phyloP scores from a whole-genome alignment of 1,140 invertebrate species.

The Portunus trituberculatus region DNA sequence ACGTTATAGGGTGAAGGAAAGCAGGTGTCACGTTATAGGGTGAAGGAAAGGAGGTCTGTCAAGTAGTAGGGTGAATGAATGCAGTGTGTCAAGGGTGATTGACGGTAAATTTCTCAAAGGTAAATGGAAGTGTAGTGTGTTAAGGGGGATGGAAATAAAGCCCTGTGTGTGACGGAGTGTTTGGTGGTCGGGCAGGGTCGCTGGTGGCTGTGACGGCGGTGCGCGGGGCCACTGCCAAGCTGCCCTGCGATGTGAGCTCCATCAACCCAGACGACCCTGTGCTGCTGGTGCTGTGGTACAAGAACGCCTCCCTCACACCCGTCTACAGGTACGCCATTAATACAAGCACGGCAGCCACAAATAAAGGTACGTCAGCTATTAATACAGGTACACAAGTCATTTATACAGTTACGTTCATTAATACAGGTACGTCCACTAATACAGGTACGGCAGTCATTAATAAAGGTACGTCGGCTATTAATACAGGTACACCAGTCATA shows the following conservation, averaged over 20 bases:
- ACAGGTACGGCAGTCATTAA: too few species aligned
- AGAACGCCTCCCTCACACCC: constrained; percentile 73
- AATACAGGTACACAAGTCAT: too few species aligned
- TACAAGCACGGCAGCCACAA: too few species aligned
- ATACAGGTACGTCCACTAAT: too few species aligned
- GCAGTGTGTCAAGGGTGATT: neutral
- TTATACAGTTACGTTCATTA: too few species aligned
- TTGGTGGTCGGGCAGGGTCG: constrained; percentile 45
- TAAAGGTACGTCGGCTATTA: too few species aligned
- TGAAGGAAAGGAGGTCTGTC: neutral
- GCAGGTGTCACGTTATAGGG: neutral
- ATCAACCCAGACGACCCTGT: constrained; percentile 62
- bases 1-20: neutral
- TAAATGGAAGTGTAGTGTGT: neutral
- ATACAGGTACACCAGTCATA: too few species aligned
- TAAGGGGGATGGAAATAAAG: too few species aligned
- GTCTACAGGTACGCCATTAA: constrained; percentile 67
- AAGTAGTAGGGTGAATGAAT: neutral
- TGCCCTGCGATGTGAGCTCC: constrained; percentile 71
- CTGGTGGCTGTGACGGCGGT: constrained; percentile 72
- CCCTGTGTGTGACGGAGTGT: too few species aligned
- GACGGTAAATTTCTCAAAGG: neutral
- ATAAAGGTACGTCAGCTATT: too few species aligned
- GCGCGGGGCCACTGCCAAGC: constrained; percentile 62
- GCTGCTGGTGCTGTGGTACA: constrained; percentile 74